Base-by-base conservation (phyloP, 2,888 invertebrate genomes). In the Choreutis nemorana region DNA sequence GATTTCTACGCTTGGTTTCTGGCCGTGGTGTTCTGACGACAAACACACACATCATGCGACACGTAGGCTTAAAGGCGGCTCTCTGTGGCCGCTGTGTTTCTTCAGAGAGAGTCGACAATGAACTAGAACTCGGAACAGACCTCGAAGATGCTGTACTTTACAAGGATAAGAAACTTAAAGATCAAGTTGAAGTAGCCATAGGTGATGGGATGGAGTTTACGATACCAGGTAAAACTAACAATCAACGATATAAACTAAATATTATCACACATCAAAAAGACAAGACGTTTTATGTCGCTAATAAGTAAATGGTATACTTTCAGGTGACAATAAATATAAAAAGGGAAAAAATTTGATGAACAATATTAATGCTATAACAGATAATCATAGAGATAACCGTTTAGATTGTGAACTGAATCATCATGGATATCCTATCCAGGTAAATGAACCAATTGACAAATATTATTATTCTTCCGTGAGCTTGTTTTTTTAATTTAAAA, bases 201-300 rank as follows among this genome's bases (percentile, higher is more conserved):
- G 93, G 93, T 26, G 93, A 93, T 62, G 93, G 93, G 43, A 93
- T 94, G 90, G 94, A 94, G 70, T 92, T 94, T 57, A 93, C 92
- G 29, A 93, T 94, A 79, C 93, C 92, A 68, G 93, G 92, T 86
- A 83, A 37, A 31, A 64, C 41, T 41, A n/a, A n/a, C n/a, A n/a
- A n/a, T n/a, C n/a, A n/a, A n/a, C n/a, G n/a, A 26, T 3, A 2
- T 14, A 26, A 6, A 25, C n/a, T n/a, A 26, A 26, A 7, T n/a
- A 10, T n/a, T 9, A 26, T 6, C 18, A 18, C 18, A 5, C 8
- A 27, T 13, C 14, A 16, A 8, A n/a, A 15, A n/a, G 12, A 8
- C 15, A 13, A 23, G 23, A 14, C 22, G 9, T 26, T 26, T 26
- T 26, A 26, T 35, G 27, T 35, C 35, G 29, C 30, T 38, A 38